These are phyloP conservation scores for Pantherophis guttatus DNA, from an alignment of 2,113 vertebrate genomes.

Conservation along the genomic window DNA sequence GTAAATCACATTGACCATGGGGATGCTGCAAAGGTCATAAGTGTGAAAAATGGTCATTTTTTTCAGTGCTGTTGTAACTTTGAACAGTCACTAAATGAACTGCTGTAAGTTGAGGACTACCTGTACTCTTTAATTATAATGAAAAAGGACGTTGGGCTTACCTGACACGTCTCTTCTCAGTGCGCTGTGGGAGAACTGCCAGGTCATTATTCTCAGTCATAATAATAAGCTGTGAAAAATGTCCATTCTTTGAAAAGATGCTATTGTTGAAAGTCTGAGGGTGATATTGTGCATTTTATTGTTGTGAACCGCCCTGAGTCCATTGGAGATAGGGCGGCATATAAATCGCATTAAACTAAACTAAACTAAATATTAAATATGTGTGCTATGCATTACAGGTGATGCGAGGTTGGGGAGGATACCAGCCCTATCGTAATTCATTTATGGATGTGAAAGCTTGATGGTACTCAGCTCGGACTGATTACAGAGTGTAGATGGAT, in stretches of 20 bases:
- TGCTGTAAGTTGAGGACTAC: too few relatives aligned
- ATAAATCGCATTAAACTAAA: too few relatives aligned
- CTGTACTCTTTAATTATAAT: neutral
- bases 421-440: constrained; percentile 76
- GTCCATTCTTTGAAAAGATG: neutral
- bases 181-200: too few relatives aligned
- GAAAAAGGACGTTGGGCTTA: neutral
- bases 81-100: too few relatives aligned
- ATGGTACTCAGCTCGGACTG: neutral
- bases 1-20: too few relatives aligned
- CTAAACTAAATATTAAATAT: neutral
- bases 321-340: too few relatives aligned
- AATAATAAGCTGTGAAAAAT: neutral
- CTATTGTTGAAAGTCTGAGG: too few relatives aligned
- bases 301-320: too few relatives aligned
- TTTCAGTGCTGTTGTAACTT: too few relatives aligned
- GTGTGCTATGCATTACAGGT: constrained; percentile 65
- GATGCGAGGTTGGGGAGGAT: constrained; percentile 78
- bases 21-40: too few relatives aligned
- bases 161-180: too few relatives aligned
- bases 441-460: constrained; percentile 74
- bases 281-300: neutral
- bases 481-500: neutral
- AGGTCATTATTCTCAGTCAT: neutral
- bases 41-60: too few relatives aligned